Evolutionary conservation across 2,113 vertebrate genomes (phyloP), one percentile per base, ranked within the genome.

Genomic region (Perca flavescens): DNA sequence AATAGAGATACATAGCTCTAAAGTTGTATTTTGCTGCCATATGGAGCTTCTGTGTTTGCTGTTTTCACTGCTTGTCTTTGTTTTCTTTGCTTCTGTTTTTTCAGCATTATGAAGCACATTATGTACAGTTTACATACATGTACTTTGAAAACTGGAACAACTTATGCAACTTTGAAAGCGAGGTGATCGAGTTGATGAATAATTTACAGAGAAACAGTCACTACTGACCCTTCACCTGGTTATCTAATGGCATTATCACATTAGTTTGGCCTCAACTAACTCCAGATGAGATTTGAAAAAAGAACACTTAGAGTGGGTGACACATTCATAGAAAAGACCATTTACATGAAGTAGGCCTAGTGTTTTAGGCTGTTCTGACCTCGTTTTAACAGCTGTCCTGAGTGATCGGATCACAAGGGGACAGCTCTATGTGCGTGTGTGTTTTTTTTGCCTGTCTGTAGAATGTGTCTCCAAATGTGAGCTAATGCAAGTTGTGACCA

Each of bases 201-300:
- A 28, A 85, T 62, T 77, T 54, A 85, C 61, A 71, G 72, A 60
- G 13, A 47, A 15, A 47, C 22, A 10, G 9, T 46, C 10, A 46
- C 31, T 19, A 47, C 22, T 69, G 31, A 40, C 34, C 69, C 52
- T 53, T 74, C 22, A 19, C 21, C 81, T 64, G 14, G 15, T 88
- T 88, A 62, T 21, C 4, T 56, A 74, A 73, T 2, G 3, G 7
- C 54, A 52, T n/a, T n/a, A 56, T 46, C 56, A 61, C 14, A 62
- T 53, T 16, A 49, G 10, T 28, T 43, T 43, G 57, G 2, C 21
- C 21, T 36, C 14, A 25, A 2, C 2, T 36, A 16, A 69, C 21
- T 25, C 72, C 13, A 49, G 52, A 19, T 21, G 28, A 58, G 25
- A 40, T 40, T 9, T 13, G 8, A 43, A 47, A 19, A 47, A 19